Conservation (phyloP, 2,113 vertebrate genomes). For the Balaeniceps rex region DNA sequence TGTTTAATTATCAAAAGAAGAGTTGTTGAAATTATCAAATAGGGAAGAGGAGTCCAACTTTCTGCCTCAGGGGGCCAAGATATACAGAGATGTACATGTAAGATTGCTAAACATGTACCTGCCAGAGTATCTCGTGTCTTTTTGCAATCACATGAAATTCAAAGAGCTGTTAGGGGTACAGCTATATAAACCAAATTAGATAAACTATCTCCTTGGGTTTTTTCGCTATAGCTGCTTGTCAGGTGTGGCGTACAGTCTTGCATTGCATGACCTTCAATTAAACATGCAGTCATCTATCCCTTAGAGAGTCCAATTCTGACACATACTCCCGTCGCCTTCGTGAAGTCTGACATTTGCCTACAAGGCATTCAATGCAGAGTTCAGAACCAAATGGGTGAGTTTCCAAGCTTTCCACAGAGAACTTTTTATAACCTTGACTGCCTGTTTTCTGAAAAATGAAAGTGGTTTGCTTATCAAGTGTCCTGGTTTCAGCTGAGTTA, state of each 20-base stretch:
- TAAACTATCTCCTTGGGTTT: neutral
- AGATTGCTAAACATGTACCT: neutral
- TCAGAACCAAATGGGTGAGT: neutral
- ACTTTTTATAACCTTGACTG: neutral
- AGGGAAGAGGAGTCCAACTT: neutral
- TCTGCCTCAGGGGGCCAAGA: neutral
- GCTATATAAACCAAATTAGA: neutral
- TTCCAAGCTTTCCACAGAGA: neutral
- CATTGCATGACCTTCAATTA: neutral
- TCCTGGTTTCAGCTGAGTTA: too few species aligned
- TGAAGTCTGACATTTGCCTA: neutral
- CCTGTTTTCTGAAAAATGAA: neutral
- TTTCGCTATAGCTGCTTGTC: neutral
- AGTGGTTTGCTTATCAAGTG: conserved; percentile 31
- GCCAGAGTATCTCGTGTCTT: neutral
- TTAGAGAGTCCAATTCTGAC: neutral
- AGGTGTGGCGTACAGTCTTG: neutral
- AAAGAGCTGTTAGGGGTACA: neutral
- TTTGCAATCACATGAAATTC: neutral
- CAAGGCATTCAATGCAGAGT: neutral
- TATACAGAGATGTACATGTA: fast-evolving
- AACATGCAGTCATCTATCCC: neutral
- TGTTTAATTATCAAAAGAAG: neutral
- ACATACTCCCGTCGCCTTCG: neutral
- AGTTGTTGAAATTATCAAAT: neutral